Evolutionary conservation across 2,888 invertebrate genomes (phyloP).

Genomic region (Drosophila subsilvestris): DNA sequence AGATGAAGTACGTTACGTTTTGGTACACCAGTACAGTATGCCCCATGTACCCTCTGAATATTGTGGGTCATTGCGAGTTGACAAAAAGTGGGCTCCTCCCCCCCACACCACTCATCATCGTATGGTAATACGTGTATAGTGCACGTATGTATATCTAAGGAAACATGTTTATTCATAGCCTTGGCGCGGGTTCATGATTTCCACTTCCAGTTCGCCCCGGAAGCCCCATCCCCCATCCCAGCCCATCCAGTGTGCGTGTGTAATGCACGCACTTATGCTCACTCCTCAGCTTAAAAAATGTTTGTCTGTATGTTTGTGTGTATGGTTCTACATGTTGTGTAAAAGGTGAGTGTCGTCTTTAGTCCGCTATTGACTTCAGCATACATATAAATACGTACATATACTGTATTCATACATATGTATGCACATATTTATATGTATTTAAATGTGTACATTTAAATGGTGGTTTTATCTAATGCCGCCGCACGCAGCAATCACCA

Average conservation of each 20-base stretch:
- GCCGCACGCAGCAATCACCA: slow-evolving; percentile 64
- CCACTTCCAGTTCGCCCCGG: slow-evolving; percentile 13
- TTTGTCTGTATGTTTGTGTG: slow-evolving; percentile 1
- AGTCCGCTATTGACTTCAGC: not conserved
- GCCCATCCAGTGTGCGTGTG: slow-evolving; percentile 25
- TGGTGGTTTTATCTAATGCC: slow-evolving; percentile 59
- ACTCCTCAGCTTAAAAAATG: not conserved
- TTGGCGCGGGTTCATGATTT: slow-evolving; percentile 36
- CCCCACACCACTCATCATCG: not conserved
- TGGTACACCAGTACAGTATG: no score
- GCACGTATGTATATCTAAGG: slow-evolving; percentile 2
- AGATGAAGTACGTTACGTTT: no score
- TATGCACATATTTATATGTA: slow-evolving; percentile 3
- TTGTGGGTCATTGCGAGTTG: no score
- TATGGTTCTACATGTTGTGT: not conserved
- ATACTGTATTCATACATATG: not conserved
- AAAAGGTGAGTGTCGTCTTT: not conserved
- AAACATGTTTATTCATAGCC: slow-evolving; percentile 48
- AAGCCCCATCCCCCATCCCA: not conserved
- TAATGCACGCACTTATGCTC: slow-evolving; percentile 53
- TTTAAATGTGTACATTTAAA: not conserved
- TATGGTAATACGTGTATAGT: slow-evolving; percentile 2
- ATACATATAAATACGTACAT: not conserved
- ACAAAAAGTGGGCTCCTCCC: no score
- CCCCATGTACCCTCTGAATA: no score